Conservation (phyloP, 2,797 vertebrate species). For the Apodemus agrarius region DNA sequence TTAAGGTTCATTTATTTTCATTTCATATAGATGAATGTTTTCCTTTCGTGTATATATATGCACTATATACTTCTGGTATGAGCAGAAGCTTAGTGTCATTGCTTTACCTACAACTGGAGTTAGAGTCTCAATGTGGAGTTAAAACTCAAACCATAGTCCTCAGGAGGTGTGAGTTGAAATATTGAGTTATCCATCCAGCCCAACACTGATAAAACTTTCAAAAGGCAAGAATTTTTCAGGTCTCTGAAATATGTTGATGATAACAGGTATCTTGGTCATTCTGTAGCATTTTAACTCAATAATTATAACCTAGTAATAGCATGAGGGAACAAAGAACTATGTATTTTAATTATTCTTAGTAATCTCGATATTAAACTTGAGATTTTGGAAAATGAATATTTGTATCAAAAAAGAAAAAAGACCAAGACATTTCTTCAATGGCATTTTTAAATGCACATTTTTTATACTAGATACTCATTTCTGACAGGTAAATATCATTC, state of each 20-base stretch:
- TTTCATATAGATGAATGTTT: not conserved
- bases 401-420: not conserved
- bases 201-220: not conserved
- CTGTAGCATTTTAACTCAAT: not conserved
- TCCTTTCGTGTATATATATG: not conserved
- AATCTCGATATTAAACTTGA: no score
- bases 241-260: not conserved
- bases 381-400: not conserved
- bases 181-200: not conserved
- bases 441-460: conserved; percentile 69
- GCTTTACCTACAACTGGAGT: not conserved
- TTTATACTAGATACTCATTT: conserved; percentile 35
- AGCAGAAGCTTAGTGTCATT: not conserved
- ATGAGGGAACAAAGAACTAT: not conserved
- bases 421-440: not conserved
- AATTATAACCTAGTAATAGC: not conserved
- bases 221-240: not conserved
- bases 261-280: not conserved
- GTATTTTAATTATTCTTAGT: no score
- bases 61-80: not conserved
- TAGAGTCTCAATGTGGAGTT: not conserved
- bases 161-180: not conserved
- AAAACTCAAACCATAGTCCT: not conserved
- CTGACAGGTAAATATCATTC: conserved; percentile 66
- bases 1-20: not conserved